Base-by-base conservation (phyloP, 2,113 vertebrate species). In the Oriolus oriolus region DNA sequence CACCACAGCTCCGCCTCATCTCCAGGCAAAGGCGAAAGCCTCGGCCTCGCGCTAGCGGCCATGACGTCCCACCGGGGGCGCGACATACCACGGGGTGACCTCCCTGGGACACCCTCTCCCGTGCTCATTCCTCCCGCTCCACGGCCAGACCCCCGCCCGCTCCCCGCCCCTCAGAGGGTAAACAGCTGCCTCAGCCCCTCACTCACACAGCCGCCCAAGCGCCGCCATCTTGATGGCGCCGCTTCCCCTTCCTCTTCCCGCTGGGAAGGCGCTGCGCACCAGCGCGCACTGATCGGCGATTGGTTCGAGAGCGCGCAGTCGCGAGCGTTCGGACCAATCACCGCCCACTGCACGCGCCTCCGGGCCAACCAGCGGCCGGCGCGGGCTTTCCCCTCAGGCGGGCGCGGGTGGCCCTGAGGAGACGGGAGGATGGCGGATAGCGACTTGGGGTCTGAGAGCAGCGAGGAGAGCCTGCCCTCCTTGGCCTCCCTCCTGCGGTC, bases 401-500 rank as follows among this genome's bases (percentile, higher is more conserved):
- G 28, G n/a, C 2, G 8, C 24, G 6, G 7, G 13, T 28, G 30
- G 1, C 26, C 7, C 42, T 41, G 39, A 47, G 39, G 33, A 7
- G 15, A 2, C 1, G 3, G 2, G 14, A 50, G 3, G 2, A 94
- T 96, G 95, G 91, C 69, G 21, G 86, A 26, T 4, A 1, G 21
- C 1, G 21, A 11, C 2, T 4, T 0, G 16, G 1, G 1, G 0
- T 14, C 45, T 10, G 97, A 93, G 61, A 96, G 68, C 11, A 98
- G 98, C 19, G 98, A 98, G 5, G 94, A 91, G 2, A 98, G 96
- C 26, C 75, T 99, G 22, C 98, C 98, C 15, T 49, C 97, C 64
- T 98, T 99, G 70, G 93, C 98, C 57, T 56, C 10, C 22, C 81
- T 96, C 54, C 23, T 53, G 16, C 78, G 3, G 68, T 28, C 22